Evolutionary conservation across 2,888 invertebrate genomes (phyloP), one percentile per base, ranked within the genome.

Genomic region (Caradrina kadenii): DNA sequence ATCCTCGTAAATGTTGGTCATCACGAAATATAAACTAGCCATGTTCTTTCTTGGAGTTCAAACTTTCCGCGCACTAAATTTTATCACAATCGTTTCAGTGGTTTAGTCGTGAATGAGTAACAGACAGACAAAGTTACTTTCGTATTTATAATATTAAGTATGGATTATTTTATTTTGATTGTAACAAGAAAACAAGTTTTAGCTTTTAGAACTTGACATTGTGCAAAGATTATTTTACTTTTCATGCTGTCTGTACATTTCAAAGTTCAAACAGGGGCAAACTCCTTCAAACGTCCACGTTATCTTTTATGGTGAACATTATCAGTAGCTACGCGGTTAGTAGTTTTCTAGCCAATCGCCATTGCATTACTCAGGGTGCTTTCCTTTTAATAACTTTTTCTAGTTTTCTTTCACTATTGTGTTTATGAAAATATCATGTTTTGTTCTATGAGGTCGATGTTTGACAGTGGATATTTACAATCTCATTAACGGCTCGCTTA

Each of bases 281-380:
- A 66, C 60, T 72, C 26, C 31, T 60, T 19, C 39, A 49, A 55
- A 67, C 15, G 55, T 35, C 45, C 39, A 52, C 66, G 48, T 76
- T 76, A 76, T 76, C 77, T 77, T 76, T 66, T 66, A 76, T 76
- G 55, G 72, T 21, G 55, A 66, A 66, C 52, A 26, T 49, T 49
- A 63, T 52, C 49, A 48, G 11, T 17, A 54, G 61, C n/a, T 55
- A 49, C 22, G 54, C 13, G 62, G 39, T 48, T 63, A 42, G 39
- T 54, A 59, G 48, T 60, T 17, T 64, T 66, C 60, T 55, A 76
- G 22, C 55, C 71, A 66, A 76, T 71, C 65, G 64, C 63, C 59
- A 76, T 71, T 60, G 50, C n/a, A 55, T 65, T 54, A 54, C 49
- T 21, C 22, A 19, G 39, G 52, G 42, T 53, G 49, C 21, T 75